phyloP scores from a whole-genome alignment of 2,888 invertebrate genomes.

The Euplexia lucipara region DNA sequence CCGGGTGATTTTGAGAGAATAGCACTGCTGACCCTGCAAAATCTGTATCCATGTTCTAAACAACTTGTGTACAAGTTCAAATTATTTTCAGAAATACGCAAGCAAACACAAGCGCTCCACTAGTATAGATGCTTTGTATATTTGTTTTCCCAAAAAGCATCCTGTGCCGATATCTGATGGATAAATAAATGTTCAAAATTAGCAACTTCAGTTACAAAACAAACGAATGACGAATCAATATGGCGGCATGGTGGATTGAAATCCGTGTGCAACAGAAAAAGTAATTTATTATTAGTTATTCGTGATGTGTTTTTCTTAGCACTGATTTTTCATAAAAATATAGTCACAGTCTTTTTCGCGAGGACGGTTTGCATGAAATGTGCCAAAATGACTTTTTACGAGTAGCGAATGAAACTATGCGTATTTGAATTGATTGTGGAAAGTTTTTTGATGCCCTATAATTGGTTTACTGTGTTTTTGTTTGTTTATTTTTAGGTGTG shows the following conservation, averaged over 20 bases:
- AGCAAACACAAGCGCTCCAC: neutral
- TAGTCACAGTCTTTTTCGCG: too few relatives aligned
- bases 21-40: too few relatives aligned
- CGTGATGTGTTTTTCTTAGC: neutral
- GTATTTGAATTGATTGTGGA: too few relatives aligned
- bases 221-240: constrained; percentile 55
- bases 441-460: too few relatives aligned
- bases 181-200: constrained; percentile 51
- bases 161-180: constrained; percentile 38
- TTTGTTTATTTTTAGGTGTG: too few relatives aligned
- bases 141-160: constrained; percentile 55
- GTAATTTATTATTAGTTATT: constrained; percentile 1
- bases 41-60: too few relatives aligned
- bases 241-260: constrained; percentile 20
- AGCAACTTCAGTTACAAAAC: constrained; percentile 50
- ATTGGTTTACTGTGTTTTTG: too few relatives aligned
- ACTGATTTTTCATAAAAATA: neutral
- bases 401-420: too few relatives aligned
- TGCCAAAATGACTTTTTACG: too few relatives aligned
- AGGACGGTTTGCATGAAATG: too few relatives aligned
- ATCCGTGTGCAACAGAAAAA: constrained; percentile 28
- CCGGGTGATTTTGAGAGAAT: too few relatives aligned
- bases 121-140: constrained; percentile 22
- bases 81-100: neutral
- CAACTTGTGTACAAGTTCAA: neutral